phyloP scores from a whole-genome alignment of 2,888 invertebrate species.

The Asteroscopus sphinx region DNA sequence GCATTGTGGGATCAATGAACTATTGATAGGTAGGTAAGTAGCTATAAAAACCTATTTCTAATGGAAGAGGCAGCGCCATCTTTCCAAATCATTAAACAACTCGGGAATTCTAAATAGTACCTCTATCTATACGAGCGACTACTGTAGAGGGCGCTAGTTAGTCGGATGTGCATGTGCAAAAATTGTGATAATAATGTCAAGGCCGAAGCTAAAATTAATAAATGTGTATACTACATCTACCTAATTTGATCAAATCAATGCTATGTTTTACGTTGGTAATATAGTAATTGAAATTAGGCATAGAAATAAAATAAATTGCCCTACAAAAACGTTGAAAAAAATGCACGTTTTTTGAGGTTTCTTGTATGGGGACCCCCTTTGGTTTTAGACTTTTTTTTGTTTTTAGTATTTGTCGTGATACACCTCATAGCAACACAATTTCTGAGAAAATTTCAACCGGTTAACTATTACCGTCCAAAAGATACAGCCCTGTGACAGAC shows the following conservation, averaged over 20 bases:
- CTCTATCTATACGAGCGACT: constrained; percentile 16
- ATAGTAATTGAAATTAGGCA: constrained; percentile 16
- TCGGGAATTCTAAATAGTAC: constrained; percentile 43
- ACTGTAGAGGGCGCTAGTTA: constrained; percentile 66
- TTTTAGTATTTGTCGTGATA: no score
- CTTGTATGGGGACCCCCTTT: no score
- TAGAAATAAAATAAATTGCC: constrained; percentile 32
- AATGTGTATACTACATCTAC: constrained; percentile 30
- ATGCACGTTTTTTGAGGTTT: no score
- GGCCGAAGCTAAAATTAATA: constrained; percentile 76
- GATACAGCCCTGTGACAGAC: no score
- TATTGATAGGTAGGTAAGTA: constrained; percentile 60
- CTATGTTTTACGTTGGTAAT: constrained; percentile 9
- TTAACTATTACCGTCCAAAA: no score
- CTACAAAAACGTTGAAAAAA: no score
- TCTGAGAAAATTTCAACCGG: no score
- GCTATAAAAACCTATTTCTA: constrained; percentile 57
- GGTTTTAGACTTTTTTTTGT: no score
- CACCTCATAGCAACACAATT: no score
- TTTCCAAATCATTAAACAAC: constrained; percentile 50
- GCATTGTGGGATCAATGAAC: constrained; percentile 70
- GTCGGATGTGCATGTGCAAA: constrained; percentile 75
- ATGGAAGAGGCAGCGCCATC: constrained; percentile 72
- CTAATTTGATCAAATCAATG: constrained; percentile 29
- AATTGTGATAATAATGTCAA: constrained; percentile 85